Evolutionary conservation across 2,113 vertebrate species (phyloP).

Genomic region (Sturnira hondurensis): DNA sequence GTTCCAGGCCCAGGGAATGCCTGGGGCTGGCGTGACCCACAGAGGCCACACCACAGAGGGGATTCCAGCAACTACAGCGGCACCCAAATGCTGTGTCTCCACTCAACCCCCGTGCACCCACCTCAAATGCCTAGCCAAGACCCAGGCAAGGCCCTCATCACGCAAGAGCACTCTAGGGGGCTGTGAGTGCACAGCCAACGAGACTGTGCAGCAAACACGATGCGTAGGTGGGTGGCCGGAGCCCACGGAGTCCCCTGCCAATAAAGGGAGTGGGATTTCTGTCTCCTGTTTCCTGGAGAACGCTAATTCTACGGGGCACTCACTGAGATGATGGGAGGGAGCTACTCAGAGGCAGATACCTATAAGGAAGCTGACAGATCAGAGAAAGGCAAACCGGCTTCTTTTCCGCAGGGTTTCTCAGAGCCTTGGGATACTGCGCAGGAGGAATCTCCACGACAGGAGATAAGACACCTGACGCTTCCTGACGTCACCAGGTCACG

Average conservation of each 20-base stretch:
- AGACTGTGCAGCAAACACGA: neutral
- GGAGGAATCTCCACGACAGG: neutral
- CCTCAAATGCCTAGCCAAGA: neutral
- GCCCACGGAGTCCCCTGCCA: neutral
- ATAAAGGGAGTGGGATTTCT: neutral
- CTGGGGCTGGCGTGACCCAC: neutral
- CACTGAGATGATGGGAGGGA: neutral
- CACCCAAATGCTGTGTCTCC: neutral
- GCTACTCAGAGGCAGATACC: neutral
- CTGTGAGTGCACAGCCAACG: neutral
- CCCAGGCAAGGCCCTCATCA: neutral
- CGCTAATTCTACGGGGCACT: neutral
- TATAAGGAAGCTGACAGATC: neutral
- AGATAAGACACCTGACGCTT: neutral
- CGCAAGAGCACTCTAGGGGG: neutral
- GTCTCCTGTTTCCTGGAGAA: neutral
- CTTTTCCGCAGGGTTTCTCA: neutral
- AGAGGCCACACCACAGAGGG: neutral
- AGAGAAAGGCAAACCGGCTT: neutral
- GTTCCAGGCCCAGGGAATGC: neutral
- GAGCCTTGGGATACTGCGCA: neutral
- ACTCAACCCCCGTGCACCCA: fast-evolving
- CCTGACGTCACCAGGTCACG: neutral
- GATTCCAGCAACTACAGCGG: neutral
- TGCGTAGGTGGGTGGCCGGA: neutral